These are phyloP conservation scores for Caenorhabditis virilis DNA, from an alignment of 2,888 invertebrate species.

Conservation along the genomic window DNA sequence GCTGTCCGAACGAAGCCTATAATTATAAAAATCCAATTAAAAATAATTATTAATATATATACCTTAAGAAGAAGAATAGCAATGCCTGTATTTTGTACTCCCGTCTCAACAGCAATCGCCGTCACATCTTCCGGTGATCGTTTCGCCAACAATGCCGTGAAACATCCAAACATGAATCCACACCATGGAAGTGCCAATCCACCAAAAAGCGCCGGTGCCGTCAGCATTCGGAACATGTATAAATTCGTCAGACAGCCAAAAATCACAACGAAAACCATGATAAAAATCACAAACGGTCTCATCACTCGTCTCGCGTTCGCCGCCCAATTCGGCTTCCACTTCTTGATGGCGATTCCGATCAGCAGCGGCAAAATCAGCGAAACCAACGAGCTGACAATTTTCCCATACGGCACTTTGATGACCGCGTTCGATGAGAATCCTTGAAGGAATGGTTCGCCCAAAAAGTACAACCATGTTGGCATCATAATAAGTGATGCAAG, in stretches of 20 bases:
- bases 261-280: conserved; percentile 70
- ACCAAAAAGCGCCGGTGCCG: conserved; percentile 65
- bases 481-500: conserved; percentile 79
- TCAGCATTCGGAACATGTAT: conserved; percentile 71
- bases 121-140: conserved; percentile 63
- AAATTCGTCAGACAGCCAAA: conserved; percentile 71
- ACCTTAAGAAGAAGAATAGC: conserved; percentile 69
- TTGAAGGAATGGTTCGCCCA: conserved; percentile 69
- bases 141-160: conserved; percentile 65
- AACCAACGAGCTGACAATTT: conserved; percentile 67
- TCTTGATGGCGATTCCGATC: conserved; percentile 70
- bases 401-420: conserved; percentile 41
- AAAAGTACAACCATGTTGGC: conserved; percentile 72
- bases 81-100: conserved; percentile 71
- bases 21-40: no score
- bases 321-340: conserved; percentile 68
- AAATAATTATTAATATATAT: conserved; percentile 2
- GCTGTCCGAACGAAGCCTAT: conserved; percentile 68
- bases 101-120: conserved; percentile 70
- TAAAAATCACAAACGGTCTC: conserved; percentile 70
- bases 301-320: conserved; percentile 65
- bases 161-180: conserved; percentile 71
- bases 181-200: conserved; percentile 71
- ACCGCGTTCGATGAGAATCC: conserved; percentile 46
- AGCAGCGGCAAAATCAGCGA: conserved; percentile 71